Base-by-base conservation (phyloP, 2,113 vertebrate genomes). In the Paramormyrops kingsleyae region DNA sequence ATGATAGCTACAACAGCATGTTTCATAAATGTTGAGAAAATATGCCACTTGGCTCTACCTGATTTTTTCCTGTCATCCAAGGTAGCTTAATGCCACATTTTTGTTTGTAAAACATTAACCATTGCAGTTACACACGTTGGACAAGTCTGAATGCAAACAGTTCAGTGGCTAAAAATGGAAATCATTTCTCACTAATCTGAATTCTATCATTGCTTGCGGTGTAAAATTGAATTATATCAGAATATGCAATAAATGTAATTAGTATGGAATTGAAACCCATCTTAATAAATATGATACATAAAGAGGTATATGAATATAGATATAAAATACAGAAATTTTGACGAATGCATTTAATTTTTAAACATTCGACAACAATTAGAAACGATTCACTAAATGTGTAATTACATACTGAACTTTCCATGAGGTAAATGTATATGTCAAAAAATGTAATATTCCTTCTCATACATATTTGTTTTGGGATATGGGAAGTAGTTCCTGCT, bases 211-310 rank as follows among this genome's bases (percentile, higher is more conserved):
- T 53, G n/a, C 31, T 92, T 50, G 24, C n/a, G 88, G 87, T 90
- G 87, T 89, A 90, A 49, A 90, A 92, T 90, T 92, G 10, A 70
- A 92, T 94, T 93, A 93, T 90, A 95, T 95, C 94, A 93, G 94
- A 92, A 93, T 24, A 87, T 89, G 87, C 89, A 93, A 93, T 91
- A 53, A 92, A 93, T 95, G 95, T 95, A 95, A 95, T 95, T 94
- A 95, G 93, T 83, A 1, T 93, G 92, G 93, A 94, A 95, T 95
- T 94, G 93, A 94, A 94, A 93, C 93, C 93, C 21, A 39, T 31
- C 88, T 92, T 92, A 70, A 80, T 80, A 80, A 39, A 80, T 1
- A 80, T 35, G 31, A 80, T 80, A 35, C 94, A 94, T 94, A 92
- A 94, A 94, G 93, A 94, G 91, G 27, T 91, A 92, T 93, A 94